phyloP scores from a whole-genome alignment of 2,888 invertebrate species.

The Villa cingulata region DNA sequence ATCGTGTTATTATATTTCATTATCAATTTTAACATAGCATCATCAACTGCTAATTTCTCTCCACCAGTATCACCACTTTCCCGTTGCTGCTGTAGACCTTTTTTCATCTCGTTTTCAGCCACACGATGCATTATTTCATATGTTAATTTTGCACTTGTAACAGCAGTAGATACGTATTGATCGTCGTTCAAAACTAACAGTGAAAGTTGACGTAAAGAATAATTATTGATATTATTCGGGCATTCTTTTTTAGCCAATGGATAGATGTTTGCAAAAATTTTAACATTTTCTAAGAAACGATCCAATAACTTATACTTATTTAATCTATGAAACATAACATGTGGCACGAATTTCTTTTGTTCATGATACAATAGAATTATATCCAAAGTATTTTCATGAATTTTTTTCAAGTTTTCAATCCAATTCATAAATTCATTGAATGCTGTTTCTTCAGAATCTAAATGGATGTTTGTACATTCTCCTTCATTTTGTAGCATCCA shows the following conservation, averaged over 20 bases:
- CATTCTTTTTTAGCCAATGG: slow-evolving; percentile 45
- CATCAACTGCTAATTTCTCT: no score
- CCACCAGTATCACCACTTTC: no score
- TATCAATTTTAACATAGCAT: no score
- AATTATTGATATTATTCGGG: slow-evolving; percentile 40
- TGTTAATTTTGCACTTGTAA: slow-evolving; percentile 56
- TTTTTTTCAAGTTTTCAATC: slow-evolving; percentile 42
- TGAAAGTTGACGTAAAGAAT: slow-evolving; percentile 43
- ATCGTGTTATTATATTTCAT: no score
- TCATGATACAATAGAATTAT: slow-evolving; percentile 53
- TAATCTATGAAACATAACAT: slow-evolving; percentile 52
- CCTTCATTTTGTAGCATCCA: no score
- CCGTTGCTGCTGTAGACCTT: background rate
- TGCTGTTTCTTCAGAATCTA: no score
- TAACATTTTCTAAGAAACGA: slow-evolving; percentile 46
- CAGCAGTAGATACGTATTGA: slow-evolving; percentile 48
- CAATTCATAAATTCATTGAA: slow-evolving; percentile 51
- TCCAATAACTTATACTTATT: slow-evolving; percentile 46
- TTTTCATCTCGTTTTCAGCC: slow-evolving; percentile 30
- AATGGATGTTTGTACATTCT: no score
- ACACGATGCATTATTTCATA: slow-evolving; percentile 59
- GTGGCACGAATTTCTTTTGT: slow-evolving; percentile 48
- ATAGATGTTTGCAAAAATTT: slow-evolving; percentile 52
- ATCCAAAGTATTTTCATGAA: slow-evolving; percentile 43
- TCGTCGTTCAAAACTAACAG: slow-evolving; percentile 39